A percentile compares a stretch with the other conserved stretches of the same genome.
Evolutionary conservation across 2,888 invertebrate species (phyloP).

Genomic region (Patella pellucida): DNA sequence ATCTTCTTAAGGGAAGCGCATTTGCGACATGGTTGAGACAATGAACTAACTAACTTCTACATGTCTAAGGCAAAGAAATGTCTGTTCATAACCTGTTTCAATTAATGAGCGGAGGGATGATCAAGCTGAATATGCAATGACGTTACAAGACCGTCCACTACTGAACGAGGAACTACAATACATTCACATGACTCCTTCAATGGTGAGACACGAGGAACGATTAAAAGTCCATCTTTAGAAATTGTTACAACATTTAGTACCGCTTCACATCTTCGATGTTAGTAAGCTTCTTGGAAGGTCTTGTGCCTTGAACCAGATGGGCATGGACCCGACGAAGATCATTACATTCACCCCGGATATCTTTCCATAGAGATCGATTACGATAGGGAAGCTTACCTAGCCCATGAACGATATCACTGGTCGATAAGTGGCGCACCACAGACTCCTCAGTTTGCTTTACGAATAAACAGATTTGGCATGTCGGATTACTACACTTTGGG

Average conservation of each 20-base stretch:
- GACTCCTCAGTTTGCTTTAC: no score
- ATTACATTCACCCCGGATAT: slow-evolving; percentile 38
- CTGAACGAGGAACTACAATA: slow-evolving; percentile 26
- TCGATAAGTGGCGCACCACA: no score
- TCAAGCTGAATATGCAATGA: slow-evolving; percentile 31
- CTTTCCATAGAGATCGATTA: no score
- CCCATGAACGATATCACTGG: no score
- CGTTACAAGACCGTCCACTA: slow-evolving; percentile 27
- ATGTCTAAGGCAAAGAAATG: slow-evolving; percentile 28
- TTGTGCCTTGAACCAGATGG: slow-evolving; percentile 39
- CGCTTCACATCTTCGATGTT: slow-evolving; percentile 34
- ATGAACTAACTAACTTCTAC: slow-evolving; percentile 2
- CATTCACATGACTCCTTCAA: slow-evolving; percentile 15
- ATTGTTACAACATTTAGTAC: slow-evolving; percentile 25
- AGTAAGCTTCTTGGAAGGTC: no score
- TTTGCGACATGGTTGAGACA: slow-evolving; percentile 16
- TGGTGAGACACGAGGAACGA: slow-evolving; percentile 21
- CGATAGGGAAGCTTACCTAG: no score
- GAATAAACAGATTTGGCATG: no score
- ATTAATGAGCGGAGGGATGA: slow-evolving; percentile 16
- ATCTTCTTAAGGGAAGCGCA: slow-evolving; percentile 19
- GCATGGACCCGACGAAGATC: slow-evolving; percentile 32
- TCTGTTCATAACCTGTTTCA: slow-evolving; percentile 21
- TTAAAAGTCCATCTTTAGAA: slow-evolving; percentile 30
- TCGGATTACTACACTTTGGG: no score